Evolutionary conservation across 2,888 invertebrate genomes (phyloP).

Genomic region (Apamea epomidion): DNA sequence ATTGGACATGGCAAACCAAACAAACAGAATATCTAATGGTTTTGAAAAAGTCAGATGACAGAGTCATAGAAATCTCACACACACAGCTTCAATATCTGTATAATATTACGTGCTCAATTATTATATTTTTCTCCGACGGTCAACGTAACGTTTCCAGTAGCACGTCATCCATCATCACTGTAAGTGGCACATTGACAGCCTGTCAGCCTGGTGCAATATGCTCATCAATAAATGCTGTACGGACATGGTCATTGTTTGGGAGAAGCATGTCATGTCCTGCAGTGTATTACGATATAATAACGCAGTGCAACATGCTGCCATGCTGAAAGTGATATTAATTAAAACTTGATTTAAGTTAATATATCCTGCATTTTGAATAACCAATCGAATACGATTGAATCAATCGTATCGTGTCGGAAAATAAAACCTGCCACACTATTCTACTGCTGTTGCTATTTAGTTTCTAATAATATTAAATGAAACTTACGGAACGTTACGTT

Average conservation of each 20-base stretch:
- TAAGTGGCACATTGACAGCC: slow-evolving; percentile 40
- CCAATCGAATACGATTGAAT: neutral
- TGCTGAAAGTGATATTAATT: neutral
- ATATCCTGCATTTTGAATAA: neutral
- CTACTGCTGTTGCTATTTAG: neutral
- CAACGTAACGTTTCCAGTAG: slow-evolving; percentile 10
- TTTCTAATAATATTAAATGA: neutral
- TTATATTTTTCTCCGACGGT: slow-evolving; percentile 23
- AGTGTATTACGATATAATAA: too few species aligned
- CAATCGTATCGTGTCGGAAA: too few species aligned
- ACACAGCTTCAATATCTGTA: neutral
- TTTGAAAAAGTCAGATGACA: neutral
- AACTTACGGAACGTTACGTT: neutral
- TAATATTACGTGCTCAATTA: too few species aligned
- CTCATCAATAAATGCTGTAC: slow-evolving; percentile 24
- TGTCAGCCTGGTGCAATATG: slow-evolving; percentile 4
- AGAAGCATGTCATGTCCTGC: neutral
- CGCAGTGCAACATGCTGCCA: neutral
- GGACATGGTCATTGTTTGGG: neutral
- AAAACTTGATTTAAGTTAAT: neutral
- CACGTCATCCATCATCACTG: slow-evolving; percentile 43
- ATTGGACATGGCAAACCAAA: neutral
- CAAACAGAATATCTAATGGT: slow-evolving; percentile 17
- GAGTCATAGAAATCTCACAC: neutral
- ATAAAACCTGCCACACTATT: neutral